phyloP scores from a whole-genome alignment of 2,888 invertebrate genomes.

The Slavum lentiscoides region DNA sequence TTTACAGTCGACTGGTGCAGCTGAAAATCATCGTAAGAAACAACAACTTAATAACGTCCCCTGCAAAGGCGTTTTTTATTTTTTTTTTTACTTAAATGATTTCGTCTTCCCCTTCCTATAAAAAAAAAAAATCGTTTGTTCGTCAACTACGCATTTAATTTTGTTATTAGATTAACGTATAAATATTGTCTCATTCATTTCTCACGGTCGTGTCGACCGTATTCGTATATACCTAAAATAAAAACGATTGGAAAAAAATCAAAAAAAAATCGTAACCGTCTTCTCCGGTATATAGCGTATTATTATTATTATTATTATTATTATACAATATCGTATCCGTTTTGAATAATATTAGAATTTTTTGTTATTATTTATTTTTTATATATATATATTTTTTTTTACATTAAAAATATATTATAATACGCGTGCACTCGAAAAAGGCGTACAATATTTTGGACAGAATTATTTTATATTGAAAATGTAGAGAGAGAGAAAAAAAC shows the following conservation, averaged over 20 bases:
- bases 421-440: background rate
- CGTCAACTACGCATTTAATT: too few species aligned
- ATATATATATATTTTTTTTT: too few species aligned
- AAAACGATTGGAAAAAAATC: too few species aligned
- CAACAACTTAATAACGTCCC: background rate
- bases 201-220: background rate
- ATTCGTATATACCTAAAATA: background rate
- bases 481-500: conserved; percentile 9
- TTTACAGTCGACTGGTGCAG: background rate
- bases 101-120: background rate
- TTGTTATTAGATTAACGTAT: background rate
- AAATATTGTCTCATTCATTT: background rate
- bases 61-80: background rate
- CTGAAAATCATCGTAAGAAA: conserved; percentile 10
- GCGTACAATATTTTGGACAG: conserved; percentile 6
- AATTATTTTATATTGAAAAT: conserved; percentile 22
- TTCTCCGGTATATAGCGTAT: too few species aligned
- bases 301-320: too few species aligned
- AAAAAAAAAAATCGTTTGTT: background rate
- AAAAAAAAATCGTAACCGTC: background rate
- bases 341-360: background rate
- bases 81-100: background rate
- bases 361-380: too few species aligned
- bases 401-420: too few species aligned
- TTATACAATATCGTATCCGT: background rate